Evolutionary conservation across 2,888 invertebrate genomes (phyloP), one percentile per base, ranked within the genome.

Genomic region (Heliconius cydno): DNA sequence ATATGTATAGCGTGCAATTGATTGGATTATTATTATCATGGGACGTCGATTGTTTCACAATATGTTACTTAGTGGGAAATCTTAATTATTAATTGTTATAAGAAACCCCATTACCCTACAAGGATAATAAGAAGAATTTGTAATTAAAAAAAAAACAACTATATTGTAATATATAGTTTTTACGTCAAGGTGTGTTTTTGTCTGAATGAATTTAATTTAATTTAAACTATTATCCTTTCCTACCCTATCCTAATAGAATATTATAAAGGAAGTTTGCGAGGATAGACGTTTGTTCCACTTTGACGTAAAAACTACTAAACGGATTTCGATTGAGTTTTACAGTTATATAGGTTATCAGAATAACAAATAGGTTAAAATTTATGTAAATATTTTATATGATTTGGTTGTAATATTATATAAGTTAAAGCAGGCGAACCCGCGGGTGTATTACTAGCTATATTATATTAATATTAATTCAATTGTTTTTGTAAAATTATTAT

Each of bases 21-120:
- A 84, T 84, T 83, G 83, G 81, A 81, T 80, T 70, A 74, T 76
- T 76, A 82, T 82, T 83, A 81, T 83, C 80, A 83, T 82, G 79
- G 78, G 78, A 81, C 77, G 74, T 78, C 76, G 79, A 84, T 85
- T 81, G 79, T 78, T 78, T 82, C 78, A 68, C 66, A 81, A 79
- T 83, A 73, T 77, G 60, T 77, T 38, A 72, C 34, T 72, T 78
- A 57, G 65, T 22, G 63, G 76, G 68, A 74, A 82, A 72, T 66
- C 34, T 63, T 79, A 63, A 68, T 68, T 68, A 68, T n/a, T 76
- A 68, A 79, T 81, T 79, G 67, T 76, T 52, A 38, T 75, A 25
- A 28, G 19, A 41, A 75, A 46, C 25, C 46, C 46, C n/a, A 57
- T 38, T 30, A 34, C 22, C 9, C 52, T 52, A 10, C n/a, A 60